Evolutionary conservation across 2,797 vertebrate genomes (phyloP), one percentile per base, ranked within the genome.

Genomic region (Cichlasoma orientale): DNA sequence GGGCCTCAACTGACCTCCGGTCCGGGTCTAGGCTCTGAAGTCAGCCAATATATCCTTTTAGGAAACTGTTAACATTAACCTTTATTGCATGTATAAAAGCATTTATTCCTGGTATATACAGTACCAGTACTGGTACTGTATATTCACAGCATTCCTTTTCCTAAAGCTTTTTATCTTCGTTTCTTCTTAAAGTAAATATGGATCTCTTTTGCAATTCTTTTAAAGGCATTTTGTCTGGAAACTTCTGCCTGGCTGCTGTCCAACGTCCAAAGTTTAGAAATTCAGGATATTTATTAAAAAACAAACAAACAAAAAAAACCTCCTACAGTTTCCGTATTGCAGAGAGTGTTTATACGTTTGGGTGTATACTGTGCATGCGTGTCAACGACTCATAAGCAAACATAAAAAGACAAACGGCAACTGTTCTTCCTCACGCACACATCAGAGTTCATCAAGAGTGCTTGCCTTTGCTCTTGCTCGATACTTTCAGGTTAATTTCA

Each of bases 381-480:
- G 63, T 87, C 61, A 12, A 59, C 63, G 74, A 56, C 47, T 29
- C 10, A 56, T 66, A 78, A 86, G 59, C 77, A 79, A 84, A 88
- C 74, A 61, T 56, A 18, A 55, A 38, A 79, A 4, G 12, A 78
- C 56, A 31, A 79, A 55, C 55, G 56, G 5, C 57, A 75, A 69
- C 78, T 72, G 31, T 71, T 74, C 16, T 52, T 54, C 10, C 21
- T 44, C 50, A 54, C n/a, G 4, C 23, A 55, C 4, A 3, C 25
- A 18, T 81, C 14, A 50, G 11, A 33, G 5, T 77, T 6, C 23
- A 55, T 36, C 0, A 14, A 6, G 19, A 44, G 41, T n/a, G 12
- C 57, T 54, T 36, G 31, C 25, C 5, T 23, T 38, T 41, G 38
- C 25, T 50, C 13, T 69, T 14, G 4, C 21, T 38, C 52, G 7